phyloP scores from a whole-genome alignment of 2,113 vertebrate genomes.

The Mellivora capensis region DNA sequence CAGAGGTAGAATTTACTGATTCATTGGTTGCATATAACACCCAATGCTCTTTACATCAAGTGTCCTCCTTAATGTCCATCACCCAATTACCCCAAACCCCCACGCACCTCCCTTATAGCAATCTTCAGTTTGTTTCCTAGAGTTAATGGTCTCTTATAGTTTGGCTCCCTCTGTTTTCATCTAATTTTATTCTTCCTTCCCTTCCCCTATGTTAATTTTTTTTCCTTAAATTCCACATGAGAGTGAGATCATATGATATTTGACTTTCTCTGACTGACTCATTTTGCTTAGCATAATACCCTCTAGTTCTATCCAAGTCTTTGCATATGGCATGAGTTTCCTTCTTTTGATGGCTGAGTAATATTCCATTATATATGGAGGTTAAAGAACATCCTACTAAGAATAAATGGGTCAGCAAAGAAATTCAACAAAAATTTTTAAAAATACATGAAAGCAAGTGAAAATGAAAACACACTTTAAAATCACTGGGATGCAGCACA shows the following conservation, averaged over 20 bases:
- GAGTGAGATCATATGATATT: neutral
- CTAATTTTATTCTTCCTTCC: neutral
- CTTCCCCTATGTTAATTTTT: neutral
- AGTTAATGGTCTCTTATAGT: neutral
- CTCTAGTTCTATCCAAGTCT: neutral
- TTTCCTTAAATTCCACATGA: neutral
- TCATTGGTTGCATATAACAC: neutral
- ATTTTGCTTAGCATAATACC: neutral
- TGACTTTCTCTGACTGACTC: neutral
- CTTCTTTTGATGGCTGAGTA: neutral
- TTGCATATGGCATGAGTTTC: neutral
- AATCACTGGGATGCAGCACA: neutral
- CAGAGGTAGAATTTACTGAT: neutral
- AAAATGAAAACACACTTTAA: neutral
- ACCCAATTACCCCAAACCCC: neutral
- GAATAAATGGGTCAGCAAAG: neutral
- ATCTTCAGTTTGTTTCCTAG: neutral
- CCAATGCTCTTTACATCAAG: neutral
- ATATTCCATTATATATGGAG: neutral
- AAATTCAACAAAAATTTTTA: neutral
- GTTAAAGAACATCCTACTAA: neutral
- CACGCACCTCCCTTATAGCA: neutral
- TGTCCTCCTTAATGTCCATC: neutral
- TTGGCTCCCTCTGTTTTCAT: neutral
- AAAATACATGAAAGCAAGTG: neutral